Conservation (phyloP, 2,113 vertebrate species). For the Anguilla japonica region DNA sequence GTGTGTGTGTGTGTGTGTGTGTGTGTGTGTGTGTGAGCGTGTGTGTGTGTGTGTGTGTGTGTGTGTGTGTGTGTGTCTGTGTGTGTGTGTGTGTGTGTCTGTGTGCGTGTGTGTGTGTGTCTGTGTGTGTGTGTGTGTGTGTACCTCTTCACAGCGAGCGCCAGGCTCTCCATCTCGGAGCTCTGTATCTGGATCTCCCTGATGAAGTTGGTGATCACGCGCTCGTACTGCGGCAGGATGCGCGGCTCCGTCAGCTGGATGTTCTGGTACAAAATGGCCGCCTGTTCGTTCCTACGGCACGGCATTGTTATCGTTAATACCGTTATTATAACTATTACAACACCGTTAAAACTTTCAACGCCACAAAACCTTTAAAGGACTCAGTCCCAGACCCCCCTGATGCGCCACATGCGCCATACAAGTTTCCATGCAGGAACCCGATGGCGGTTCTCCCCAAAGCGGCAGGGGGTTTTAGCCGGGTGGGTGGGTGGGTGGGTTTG, state of each 20-base stretch:
- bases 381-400: background rate
- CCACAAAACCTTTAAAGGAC: background rate
- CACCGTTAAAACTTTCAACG: background rate
- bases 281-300: constrained; percentile 80
- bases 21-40: no score
- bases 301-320: background rate
- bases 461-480: no score
- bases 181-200: constrained; percentile 89
- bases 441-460: no score
- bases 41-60: no score
- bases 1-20: no score
- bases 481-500: no score
- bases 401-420: no score
- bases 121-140: constrained; percentile 1
- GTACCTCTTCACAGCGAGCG: constrained; percentile 89
- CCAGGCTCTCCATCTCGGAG: constrained; percentile 90
- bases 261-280: constrained; percentile 86
- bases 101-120: background rate
- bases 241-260: constrained; percentile 86
- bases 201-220: constrained; percentile 85
- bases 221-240: constrained; percentile 85
- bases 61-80: no score
- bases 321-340: background rate
- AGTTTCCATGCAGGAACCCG: background rate
- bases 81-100: no score